phyloP scores from a whole-genome alignment of 1,140 invertebrate genomes.

The Apis cerana region DNA sequence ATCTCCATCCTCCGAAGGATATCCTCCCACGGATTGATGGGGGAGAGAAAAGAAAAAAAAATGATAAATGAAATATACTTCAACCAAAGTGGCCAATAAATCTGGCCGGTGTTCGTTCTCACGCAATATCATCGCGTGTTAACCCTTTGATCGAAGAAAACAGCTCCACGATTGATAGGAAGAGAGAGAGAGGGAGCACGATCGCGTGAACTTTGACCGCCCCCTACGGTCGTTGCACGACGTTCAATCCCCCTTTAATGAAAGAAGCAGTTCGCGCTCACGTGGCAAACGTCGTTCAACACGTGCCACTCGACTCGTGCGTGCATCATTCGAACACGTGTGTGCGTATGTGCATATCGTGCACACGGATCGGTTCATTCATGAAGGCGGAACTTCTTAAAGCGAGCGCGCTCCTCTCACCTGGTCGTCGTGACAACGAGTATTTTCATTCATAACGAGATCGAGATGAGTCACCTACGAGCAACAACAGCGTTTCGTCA shows the following conservation, averaged over 20 bases:
- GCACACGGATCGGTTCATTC: slow-evolving; percentile 52
- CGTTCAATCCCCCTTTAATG: slow-evolving; percentile 23
- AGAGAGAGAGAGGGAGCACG: neutral
- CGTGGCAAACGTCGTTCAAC: slow-evolving; percentile 19
- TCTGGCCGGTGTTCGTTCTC: neutral
- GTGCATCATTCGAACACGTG: neutral
- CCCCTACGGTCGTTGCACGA: slow-evolving; percentile 29
- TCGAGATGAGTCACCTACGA: no score
- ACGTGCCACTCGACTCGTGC: slow-evolving; percentile 5
- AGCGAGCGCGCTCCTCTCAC: slow-evolving; percentile 42
- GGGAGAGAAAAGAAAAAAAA: neutral
- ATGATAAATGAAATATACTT: neutral
- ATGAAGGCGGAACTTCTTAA: slow-evolving; percentile 49
- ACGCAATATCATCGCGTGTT: neutral
- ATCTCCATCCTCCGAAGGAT: no score
- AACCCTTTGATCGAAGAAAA: neutral
- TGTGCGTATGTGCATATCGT: neutral
- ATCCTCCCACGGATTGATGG: no score
- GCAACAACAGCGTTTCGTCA: neutral
- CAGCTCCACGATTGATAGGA: neutral
- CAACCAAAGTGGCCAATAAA: neutral
- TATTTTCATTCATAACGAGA: slow-evolving; percentile 58
- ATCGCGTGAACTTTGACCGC: slow-evolving; percentile 43
- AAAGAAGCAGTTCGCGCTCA: neutral
- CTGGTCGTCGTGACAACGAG: slow-evolving; percentile 49